Evolutionary conservation across 2,113 vertebrate genomes (phyloP), one percentile per base, ranked within the genome.

Genomic region (Trichomycterus rosablanca): DNA sequence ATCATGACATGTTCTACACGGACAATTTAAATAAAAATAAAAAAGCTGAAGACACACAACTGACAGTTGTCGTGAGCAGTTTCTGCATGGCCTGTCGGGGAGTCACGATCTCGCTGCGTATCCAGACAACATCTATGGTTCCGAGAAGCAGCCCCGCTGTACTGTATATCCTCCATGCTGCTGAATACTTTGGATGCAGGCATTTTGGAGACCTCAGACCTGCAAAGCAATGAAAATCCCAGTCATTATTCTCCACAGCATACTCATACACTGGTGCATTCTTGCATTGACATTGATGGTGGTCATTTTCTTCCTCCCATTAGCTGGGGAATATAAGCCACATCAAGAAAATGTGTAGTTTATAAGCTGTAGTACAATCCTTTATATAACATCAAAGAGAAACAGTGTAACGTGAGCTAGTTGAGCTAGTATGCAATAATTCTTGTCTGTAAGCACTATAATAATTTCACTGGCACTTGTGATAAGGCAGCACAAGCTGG

Each of bases 11-110:
- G 24, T 18, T 10, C 1, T 14, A 24, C 43, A 12, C 24, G 39
- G 40, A 44, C 24, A 24, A 32, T 58, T 45, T 32, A 26, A n/a
- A n/a, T n/a, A n/a, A n/a, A n/a, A n/a, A n/a, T 58, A 32, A 61
- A 20, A 24, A 23, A 14, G 16, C 26, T 5, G 22, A 56, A 35
- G 43, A 45, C 48, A 45, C 32, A 30, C 4, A 20, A 64, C 49
- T 72, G 83, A 88, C 92, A 82, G 2, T 86, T 84, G 57, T 90
- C 87, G 0, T 83, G 76, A 0, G 81, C 71, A 0, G 42, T 79
- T 37, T 85, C 82, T 7, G 84, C 81, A 1, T 74, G 82, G 0
- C 87, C 90, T 0, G 84, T 85, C 0, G 87, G 78, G 1, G 83
- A 81, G 0, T 63, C 66, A 14, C 80, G 82, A 48, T 86, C 80